Evolutionary conservation across 2,888 invertebrate species (phyloP), one percentile per base, ranked within the genome.

Genomic region (Lasiommata megera): DNA sequence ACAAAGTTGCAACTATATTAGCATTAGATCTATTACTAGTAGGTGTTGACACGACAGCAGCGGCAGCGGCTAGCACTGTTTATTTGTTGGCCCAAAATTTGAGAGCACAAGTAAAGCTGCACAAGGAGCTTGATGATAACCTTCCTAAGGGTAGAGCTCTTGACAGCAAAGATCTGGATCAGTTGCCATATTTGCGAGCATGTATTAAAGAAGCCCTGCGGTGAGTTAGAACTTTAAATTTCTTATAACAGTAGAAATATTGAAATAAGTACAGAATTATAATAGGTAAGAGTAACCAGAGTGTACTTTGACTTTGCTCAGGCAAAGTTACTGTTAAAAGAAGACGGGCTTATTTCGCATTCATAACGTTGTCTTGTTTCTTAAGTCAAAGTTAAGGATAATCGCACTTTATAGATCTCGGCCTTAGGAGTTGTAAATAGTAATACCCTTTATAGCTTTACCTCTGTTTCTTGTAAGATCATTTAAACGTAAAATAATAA

Each of bases 1-100:
- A 79, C 48, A 87, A 88, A 65, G 82, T 84, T 56, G 94, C 96
- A 9, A 93, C 94, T 6, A 94, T 96, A 60, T 85, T 96, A 63
- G 94, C 95, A 6, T 77, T 96, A 58, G 96, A 96, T 77, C 87
- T 96, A 64, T 92, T 96, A 66, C 85, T 95, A 14, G 96, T 96
- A 61, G 96, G 96, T 9, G 94, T 96, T 1, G 96, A 95, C 74
- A 96, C 96, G 86, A 96, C 96, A 3, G 95, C 95, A 0, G 95
- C 95, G 36, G 94, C 95, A 3, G 92, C 93, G 12, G 94, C 95
- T 0, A 95, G 95, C 60, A 93, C 94, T 12, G 92, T 96, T 57
- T 96, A 95, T 82, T 93, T 95, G 73, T 79, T 96, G 65, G 94
- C 95, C 6, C 93, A 93, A 69, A 95, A 96, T 81, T 89, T 90